Evolutionary conservation across 1,140 invertebrate species (phyloP).

Genomic region (Aphidius ervi): DNA sequence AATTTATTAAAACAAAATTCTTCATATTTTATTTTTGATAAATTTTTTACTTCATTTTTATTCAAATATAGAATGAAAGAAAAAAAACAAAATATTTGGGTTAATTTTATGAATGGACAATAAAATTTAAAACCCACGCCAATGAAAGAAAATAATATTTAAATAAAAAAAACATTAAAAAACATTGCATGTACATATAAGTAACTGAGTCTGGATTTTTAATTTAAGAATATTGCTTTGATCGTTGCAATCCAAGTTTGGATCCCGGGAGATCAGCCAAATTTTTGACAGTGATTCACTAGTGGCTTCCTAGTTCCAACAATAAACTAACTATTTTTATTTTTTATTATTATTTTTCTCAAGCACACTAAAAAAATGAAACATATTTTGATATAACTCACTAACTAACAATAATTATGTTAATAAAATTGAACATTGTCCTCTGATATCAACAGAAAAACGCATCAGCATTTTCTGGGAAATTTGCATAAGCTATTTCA

Average conservation of each 20-base stretch:
- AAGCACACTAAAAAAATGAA: constrained; percentile 1
- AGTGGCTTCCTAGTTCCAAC: constrained; percentile 41
- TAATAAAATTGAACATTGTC: too few relatives aligned
- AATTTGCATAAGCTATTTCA: too few relatives aligned
- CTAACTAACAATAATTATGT: too few relatives aligned
- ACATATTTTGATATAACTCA: background rate
- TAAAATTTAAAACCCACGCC: background rate
- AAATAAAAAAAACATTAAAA: constrained; percentile 9
- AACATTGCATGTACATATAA: constrained; percentile 20
- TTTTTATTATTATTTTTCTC: background rate
- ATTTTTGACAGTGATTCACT: constrained; percentile 41
- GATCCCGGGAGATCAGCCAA: constrained; percentile 39
- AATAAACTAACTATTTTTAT: constrained; percentile 27
- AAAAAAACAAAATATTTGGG: too few relatives aligned
- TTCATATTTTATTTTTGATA: too few relatives aligned
- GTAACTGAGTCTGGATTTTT: constrained; percentile 24
- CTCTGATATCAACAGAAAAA: too few relatives aligned
- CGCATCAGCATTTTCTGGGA: too few relatives aligned
- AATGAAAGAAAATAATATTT: background rate
- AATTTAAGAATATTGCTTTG: constrained; percentile 41
- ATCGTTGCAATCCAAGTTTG: constrained; percentile 44
- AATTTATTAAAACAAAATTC: too few relatives aligned
- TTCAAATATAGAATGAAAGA: too few relatives aligned
- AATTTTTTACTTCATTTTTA: too few relatives aligned
- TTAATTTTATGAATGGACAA: background rate